Evolutionary conservation across 2,888 invertebrate genomes (phyloP), one percentile per base, ranked within the genome.

Genomic region (Cephus spinipes): DNA sequence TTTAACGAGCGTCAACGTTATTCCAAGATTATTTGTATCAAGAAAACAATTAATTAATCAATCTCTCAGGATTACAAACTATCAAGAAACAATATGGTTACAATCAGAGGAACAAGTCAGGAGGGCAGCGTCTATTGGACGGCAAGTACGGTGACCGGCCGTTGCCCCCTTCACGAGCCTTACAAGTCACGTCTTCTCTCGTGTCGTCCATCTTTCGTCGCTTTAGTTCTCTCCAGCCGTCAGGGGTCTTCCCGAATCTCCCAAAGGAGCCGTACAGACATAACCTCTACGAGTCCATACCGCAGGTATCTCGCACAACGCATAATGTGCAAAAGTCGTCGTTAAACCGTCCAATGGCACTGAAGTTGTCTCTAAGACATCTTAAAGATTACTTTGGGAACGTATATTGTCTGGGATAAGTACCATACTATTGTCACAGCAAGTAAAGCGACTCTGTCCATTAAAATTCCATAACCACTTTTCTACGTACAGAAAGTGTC

Each of bases 141-240:
- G 79, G 81, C 88, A 86, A 89, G 88, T 90, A 90, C 90, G 90
- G 89, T 91, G 91, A 91, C 91, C 91, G 91, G 91, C 87, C 91
- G 89, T 91, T 91, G 91, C 90, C 90, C 85, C 55, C 81, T 89
- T 84, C 87, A 82, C 80, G 68, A 81, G 81, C 80, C 83, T 40
- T 81, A 80, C 81, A 82, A 81, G 82, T 83, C 81, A 82, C 81
- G 81, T 81, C 81, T 84, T 80, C 80, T 83, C 79, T 81, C 77
- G 77, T 82, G 81, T 85, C 83, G 71, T 71, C 33, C 71, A 33
- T 71, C 71, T 71, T 71, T 71, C 71, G 71, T 71, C 31, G 71
- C 31, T 33, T 33, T 71, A 12, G 32, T 30, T 71, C 71, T 33
- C 31, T 11, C 31, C 32, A 33, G 31, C 33, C 23, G 6, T 71